Conservation (phyloP, 2,113 vertebrate genomes). For the Scartelaos histophorus region DNA sequence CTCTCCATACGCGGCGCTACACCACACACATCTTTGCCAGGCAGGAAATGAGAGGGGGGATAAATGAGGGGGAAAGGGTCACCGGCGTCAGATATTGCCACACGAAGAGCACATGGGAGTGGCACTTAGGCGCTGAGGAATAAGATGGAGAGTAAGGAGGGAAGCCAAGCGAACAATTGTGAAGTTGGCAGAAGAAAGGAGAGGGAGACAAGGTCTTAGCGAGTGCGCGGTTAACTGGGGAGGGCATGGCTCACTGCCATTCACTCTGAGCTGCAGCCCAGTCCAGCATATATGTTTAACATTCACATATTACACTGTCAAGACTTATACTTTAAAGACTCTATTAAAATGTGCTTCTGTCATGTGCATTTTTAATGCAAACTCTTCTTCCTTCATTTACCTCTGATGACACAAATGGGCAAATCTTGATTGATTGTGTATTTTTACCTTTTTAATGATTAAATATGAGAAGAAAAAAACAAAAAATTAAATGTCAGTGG, state of each 20-base stretch:
- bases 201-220: conserved; percentile 57
- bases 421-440: too few relatives aligned
- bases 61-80: conserved; percentile 66
- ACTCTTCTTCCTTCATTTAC: too few relatives aligned
- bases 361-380: neutral
- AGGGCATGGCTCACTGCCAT: conserved; percentile 53
- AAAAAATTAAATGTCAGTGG: too few relatives aligned
- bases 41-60: conserved; percentile 53
- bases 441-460: too few relatives aligned
- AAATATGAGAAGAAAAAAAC: too few relatives aligned
- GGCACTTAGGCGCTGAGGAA: conserved; percentile 34
- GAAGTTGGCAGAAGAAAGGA: conserved; percentile 24
- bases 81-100: conserved; percentile 62
- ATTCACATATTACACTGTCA: neutral
- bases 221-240: conserved; percentile 52
- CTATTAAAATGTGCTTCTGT: neutral
- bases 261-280: conserved; percentile 39
- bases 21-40: conserved; percentile 47
- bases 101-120: conserved; percentile 48
- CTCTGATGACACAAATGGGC: neutral
- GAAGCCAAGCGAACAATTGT: conserved; percentile 50
- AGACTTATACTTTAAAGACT: neutral
- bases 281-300: conserved; percentile 22
- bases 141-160: conserved; percentile 34
- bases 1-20: conserved; percentile 29